Evolutionary conservation across 1,140 invertebrate genomes (phyloP).

Genomic region (Andrena cerasifolii): DNA sequence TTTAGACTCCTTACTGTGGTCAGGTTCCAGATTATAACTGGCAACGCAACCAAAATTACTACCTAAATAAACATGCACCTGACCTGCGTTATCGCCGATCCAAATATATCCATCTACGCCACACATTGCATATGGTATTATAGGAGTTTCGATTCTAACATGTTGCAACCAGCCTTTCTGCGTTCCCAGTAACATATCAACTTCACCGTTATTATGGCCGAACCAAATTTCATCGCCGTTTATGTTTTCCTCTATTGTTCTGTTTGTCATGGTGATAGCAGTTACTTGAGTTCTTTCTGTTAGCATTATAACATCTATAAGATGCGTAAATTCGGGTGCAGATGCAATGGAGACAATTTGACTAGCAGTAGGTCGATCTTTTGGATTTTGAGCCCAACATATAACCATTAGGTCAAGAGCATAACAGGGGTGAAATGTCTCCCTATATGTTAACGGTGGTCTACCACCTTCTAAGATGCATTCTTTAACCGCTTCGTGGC

Average conservation of each 20-base stretch:
- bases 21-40: constrained; percentile 81
- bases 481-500: constrained; percentile 97
- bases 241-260: constrained; percentile 73
- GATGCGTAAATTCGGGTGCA: constrained; percentile 95
- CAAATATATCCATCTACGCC: constrained; percentile 89
- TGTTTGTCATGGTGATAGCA: constrained; percentile 79
- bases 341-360: constrained; percentile 95
- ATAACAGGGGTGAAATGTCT: constrained; percentile 93
- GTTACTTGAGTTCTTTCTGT: constrained; percentile 84
- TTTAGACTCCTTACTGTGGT: constrained; percentile 81
- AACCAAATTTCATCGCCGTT: constrained; percentile 87
- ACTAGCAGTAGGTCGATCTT: constrained; percentile 94
- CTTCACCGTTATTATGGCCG: constrained; percentile 87
- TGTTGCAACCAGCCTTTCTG: constrained; percentile 84
- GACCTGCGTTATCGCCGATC: constrained; percentile 92
- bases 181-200: constrained; percentile 86
- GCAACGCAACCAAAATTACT: constrained; percentile 81
- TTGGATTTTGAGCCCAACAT: constrained; percentile 96
- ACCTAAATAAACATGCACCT: constrained; percentile 89
- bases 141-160: constrained; percentile 82
- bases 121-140: constrained; percentile 86
- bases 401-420: constrained; percentile 97
- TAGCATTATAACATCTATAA: constrained; percentile 90
- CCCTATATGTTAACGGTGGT: constrained; percentile 92
- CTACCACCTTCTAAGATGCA: constrained; percentile 96